Base-by-base conservation (phyloP, 2,888 invertebrate genomes). In the Merodon equestris region DNA sequence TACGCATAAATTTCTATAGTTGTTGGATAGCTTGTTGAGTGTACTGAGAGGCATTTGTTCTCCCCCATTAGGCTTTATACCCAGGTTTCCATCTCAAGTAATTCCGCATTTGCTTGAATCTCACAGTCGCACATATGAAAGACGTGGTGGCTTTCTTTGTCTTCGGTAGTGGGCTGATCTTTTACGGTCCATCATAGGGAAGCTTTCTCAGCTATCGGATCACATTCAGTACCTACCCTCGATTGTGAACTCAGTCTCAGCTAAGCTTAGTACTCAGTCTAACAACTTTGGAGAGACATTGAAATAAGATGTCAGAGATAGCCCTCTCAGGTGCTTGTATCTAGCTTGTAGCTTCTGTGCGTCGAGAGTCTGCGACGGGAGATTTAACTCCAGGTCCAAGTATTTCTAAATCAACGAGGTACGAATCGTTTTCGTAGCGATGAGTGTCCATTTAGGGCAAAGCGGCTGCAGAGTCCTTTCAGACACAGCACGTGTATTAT, bases 241-340 rank as follows among this genome's bases (percentile, higher is more conserved):
- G n/a, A n/a, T n/a, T n/a, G n/a, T n/a, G n/a, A n/a, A n/a, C n/a
- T n/a, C n/a, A n/a, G n/a, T n/a, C n/a, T n/a, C n/a, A n/a, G n/a
- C n/a, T n/a, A n/a, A n/a, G 34, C 79, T 75, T 34, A 79, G 70
- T 1, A 73, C 10, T 1, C 75, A 72, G 5, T 77, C 77, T n/a
- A 77, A 54, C 12, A 77, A 45, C 44, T 60, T 67, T 12, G 77
- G 77, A 15, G 10, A 42, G 9, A 72, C 47, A 13, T 74, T 63
- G 4, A 14, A 18, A 50, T 81, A 81, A 0, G 79, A 67, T 9
- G 15, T 17, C 9, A 74, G 9, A 0, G 68, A 68, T 9, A 75
- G 7, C 10, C 71, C 56, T 15, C 13, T 45, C 15, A 76, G 34
- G 36, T 72, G n/a, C 17, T 17, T 19, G 9, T 64, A 66, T 42